Evolutionary conservation across 2,888 invertebrate species (phyloP), one percentile per base, ranked within the genome.

Genomic region (Cecidostiba fungosa): DNA sequence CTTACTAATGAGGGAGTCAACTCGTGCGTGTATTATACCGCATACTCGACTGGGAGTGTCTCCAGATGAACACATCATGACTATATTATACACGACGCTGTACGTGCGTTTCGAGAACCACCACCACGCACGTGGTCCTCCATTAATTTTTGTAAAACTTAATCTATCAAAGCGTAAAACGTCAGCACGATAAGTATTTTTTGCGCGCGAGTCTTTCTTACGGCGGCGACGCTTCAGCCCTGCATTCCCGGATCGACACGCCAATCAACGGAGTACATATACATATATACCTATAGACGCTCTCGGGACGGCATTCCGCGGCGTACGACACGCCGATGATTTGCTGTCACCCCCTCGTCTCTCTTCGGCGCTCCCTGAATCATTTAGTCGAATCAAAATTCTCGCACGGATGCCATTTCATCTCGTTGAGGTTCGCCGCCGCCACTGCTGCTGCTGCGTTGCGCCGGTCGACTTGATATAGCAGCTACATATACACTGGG

Each of bases 161-260:
- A 59, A 59, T 59, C 10, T 59, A 59, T 59, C 54, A 59, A 50
- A 59, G 54, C 8, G 54, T 69, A 54, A 36, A 80, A 54, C 72
- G 43, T 26, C n/a, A n/a, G n/a, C n/a, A 32, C 73, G 12, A 8
- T 50, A 59, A 59, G 69, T 32, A 86, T 76, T 36, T 66, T 77
- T 82, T 66, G 73, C 36, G 73, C 43, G 12, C 50, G 69, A 50
- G 8, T 69, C n/a, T 77, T 73, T 78, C 79, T 84, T 76, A 14
- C 80, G 19, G 23, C 43, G 26, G 19, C 36, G 74, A 80, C 80
- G 85, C 80, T 80, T 72, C 62, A 76, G 74, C 80, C 74, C 76
- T 89, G 88, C 83, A 89, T 90, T 89, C 89, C 87, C 88, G 87
- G 84, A 86, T 87, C 87, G 90, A 89, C 89, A 89, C 88, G 89